phyloP scores from a whole-genome alignment of 2,113 vertebrate species.

The Platysternon megacephalum region DNA sequence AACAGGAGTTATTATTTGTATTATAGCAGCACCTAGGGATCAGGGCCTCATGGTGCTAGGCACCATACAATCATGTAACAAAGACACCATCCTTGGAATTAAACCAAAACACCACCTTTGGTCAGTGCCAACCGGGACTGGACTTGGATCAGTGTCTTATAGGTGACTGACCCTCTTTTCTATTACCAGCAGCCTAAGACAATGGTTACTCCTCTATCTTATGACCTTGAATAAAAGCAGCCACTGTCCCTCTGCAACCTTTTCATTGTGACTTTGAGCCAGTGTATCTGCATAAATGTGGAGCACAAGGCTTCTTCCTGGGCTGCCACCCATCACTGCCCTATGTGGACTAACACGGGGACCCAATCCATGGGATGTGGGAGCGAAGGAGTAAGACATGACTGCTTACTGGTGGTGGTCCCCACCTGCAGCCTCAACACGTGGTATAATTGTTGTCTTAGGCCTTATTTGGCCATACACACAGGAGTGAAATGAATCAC shows the following conservation, averaged over 20 bases:
- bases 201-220: neutral
- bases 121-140: too few relatives aligned
- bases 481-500: neutral
- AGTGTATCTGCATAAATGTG: neutral
- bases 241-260: neutral
- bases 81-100: neutral
- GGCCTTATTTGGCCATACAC: neutral
- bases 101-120: neutral
- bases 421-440: neutral
- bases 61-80: too few relatives aligned
- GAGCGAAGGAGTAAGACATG: fast-evolving
- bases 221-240: neutral
- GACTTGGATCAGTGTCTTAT: neutral
- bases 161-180: neutral
- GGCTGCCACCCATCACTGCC: fast-evolving
- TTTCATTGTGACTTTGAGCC: neutral
- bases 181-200: fast-evolving
- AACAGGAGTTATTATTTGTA: neutral
- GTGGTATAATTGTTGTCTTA: neutral
- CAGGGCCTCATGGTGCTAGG: neutral
- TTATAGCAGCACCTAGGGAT: neutral
- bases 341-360: neutral
- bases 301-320: neutral
- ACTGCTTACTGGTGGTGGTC: neutral
- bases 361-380: fast-evolving